These are phyloP conservation scores for Aphelocoma coerulescens DNA, from an alignment of 2,113 vertebrate genomes.

Conservation along the genomic window DNA sequence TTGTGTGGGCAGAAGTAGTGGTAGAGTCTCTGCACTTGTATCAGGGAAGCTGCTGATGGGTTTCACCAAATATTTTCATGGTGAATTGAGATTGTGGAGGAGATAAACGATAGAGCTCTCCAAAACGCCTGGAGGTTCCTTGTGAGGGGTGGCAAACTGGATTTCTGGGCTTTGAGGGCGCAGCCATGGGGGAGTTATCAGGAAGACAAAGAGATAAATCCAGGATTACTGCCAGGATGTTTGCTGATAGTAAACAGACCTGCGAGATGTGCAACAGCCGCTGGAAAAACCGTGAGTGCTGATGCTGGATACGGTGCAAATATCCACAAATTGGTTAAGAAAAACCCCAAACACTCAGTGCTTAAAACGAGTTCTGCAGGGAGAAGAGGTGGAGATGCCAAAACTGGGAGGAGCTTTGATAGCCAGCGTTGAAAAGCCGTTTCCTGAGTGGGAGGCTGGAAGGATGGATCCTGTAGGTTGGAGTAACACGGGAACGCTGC, in stretches of 20 bases:
- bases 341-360: neutral
- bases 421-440: neutral
- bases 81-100: neutral
- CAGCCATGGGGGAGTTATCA: neutral
- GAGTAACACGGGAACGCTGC: neutral
- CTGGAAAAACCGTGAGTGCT: neutral
- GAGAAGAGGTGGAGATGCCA: neutral
- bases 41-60: neutral
- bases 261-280: fast-evolving
- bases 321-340: neutral
- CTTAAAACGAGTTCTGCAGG: neutral
- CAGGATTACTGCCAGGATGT: neutral
- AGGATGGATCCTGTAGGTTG: neutral
- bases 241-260: neutral
- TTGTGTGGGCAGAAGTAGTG: neutral
- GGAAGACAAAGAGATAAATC: neutral
- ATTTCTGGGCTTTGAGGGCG: neutral
- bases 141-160: neutral
- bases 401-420: slow-evolving; percentile 5
- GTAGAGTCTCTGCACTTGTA: neutral
- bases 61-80: neutral
- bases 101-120: neutral
- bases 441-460: neutral
- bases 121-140: neutral
- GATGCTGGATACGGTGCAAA: fast-evolving